phyloP scores from a whole-genome alignment of 2,113 vertebrate species.

The Myodes glareolus region DNA sequence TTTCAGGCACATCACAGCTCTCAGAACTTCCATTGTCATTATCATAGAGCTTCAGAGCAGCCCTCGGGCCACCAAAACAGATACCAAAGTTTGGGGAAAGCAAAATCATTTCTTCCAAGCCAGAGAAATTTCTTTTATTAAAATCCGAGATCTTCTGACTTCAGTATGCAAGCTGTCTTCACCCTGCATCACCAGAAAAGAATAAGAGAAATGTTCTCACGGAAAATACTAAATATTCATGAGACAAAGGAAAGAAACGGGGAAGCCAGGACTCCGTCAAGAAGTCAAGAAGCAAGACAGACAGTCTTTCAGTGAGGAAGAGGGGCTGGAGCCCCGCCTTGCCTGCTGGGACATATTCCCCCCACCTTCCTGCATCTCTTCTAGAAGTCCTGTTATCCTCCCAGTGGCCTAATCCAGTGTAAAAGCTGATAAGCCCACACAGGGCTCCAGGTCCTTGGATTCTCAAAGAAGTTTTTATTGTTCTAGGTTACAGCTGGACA shows the following conservation, averaged over 20 bases:
- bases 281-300: neutral
- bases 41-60: neutral
- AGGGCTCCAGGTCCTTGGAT: neutral
- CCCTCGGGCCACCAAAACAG: neutral
- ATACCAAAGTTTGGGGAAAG: neutral
- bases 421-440: neutral
- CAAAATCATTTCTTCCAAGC: constrained; percentile 27
- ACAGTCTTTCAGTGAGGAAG: neutral
- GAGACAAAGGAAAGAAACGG: neutral
- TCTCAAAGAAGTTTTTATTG: constrained; percentile 17
- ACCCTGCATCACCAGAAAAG: neutral
- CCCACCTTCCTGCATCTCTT: neutral
- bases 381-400: neutral
- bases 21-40: neutral
- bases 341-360: neutral
- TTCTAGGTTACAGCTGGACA: constrained; percentile 12
- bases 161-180: neutral
- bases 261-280: neutral
- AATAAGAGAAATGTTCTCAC: neutral
- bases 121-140: neutral
- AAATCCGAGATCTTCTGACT: neutral
- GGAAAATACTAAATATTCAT: neutral
- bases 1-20: neutral
- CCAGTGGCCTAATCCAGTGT: neutral
- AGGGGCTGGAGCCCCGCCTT: neutral